Conservation (phyloP, 2,113 vertebrate species). For the Microtus montanus region DNA sequence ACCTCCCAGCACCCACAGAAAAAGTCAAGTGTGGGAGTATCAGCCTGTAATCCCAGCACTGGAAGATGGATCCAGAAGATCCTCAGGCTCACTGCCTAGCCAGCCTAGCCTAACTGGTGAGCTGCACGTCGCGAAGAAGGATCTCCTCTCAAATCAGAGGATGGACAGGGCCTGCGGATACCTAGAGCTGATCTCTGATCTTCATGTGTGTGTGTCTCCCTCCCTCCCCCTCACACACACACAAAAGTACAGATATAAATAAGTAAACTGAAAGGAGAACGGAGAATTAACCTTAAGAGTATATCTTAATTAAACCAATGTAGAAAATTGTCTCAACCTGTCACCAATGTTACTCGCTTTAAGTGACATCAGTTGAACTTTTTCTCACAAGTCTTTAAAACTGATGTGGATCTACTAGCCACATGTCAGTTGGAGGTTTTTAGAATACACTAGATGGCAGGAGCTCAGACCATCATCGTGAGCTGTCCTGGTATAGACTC, state of each 20-base stretch:
- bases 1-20: not conserved
- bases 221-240: too few species aligned
- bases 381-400: conserved; percentile 7
- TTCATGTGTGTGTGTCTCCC: too few species aligned
- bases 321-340: not conserved
- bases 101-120: not conserved
- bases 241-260: not conserved
- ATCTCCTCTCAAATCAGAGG: not conserved
- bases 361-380: not conserved
- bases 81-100: not conserved
- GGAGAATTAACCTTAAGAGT: not conserved
- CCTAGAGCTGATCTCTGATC: not conserved
- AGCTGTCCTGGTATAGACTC: not conserved
- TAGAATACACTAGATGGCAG: not conserved
- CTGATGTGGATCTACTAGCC: not conserved
- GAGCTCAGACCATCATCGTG: not conserved
- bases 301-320: conserved; percentile 24
- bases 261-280: not conserved
- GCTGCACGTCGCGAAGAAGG: not conserved
- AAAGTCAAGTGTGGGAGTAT: not conserved
- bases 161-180: not conserved
- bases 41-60: not conserved
- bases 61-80: not conserved
- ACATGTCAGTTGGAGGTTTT: not conserved
- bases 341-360: not conserved